Evolutionary conservation across 2,888 invertebrate genomes (phyloP), one percentile per base, ranked within the genome.

Genomic region (Pimpla rufipes): DNA sequence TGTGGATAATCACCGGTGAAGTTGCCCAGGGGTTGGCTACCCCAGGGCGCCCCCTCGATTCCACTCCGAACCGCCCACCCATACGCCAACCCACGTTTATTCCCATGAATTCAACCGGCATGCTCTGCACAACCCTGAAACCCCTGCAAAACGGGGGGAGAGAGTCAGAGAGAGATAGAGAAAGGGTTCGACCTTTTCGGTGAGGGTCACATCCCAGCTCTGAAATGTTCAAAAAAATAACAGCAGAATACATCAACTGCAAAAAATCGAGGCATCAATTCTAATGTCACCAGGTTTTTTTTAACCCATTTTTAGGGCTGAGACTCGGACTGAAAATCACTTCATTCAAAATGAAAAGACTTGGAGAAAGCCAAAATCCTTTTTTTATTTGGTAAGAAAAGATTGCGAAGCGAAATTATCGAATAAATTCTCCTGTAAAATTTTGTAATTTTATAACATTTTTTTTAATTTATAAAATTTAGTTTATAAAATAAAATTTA

Each of bases 1-100:
- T 11, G 29, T 23, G 76, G 55, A 67, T 55, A 66, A 76, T 76
- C 55, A 67, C 35, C 42, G 66, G 55, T 66, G 55, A 42, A 55
- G 23, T 67, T 13, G 45, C 13, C 16, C 45, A 8, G 76, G 57
- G 66, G 29, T 57, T 42, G 45, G 55, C 55, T 10, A 45, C 55
- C 52, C 66, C 55, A 47, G 40, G 52, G 21, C 66, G 42, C 50
- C 67, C 37, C 40, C 29, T 29, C 47, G 10, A 59, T 37, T 18
- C 35, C 68, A 68, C 37, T 23, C 35, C 21, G 3, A 62, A 47
- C 37, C 59, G 35, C 59, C 66, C 16, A 62, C 18, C 40, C 62
- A 50, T 62, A 45, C 11, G 45, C 11, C 40, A 16, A 18, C 37
- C 55, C 59, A 37, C 45, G 55, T 59, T 59, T 16, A 47, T 11